Base-by-base conservation (phyloP, 2,113 vertebrate species). In the Isichthys henryi region DNA sequence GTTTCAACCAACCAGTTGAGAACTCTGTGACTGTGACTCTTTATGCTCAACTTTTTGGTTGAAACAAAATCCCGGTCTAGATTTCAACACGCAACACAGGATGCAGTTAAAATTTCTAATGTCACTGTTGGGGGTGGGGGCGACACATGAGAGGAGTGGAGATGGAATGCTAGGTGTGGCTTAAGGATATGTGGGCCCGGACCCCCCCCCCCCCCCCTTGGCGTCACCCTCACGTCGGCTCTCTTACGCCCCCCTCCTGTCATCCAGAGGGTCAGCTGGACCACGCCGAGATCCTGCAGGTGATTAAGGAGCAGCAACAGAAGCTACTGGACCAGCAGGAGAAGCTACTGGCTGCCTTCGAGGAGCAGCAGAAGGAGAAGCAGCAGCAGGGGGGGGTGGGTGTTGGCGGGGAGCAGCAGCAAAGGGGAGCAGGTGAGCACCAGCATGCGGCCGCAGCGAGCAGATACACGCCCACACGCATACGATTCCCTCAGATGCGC, bases 281-380 rank as follows among this genome's bases (percentile, higher is more conserved):
- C 93, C 98, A 99, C 0, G 97, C 96, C 0, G 50, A 98, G 89
- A 95, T 99, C 58, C 95, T 99, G 92, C 96, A 99, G 93, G 97
- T 99, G 90, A 98, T 99, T 92, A 96, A 98, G 86, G 97, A 98
- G 91, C 98, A 99, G 95, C 98, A 99, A 91, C 99, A 99, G 95
- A 97, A 98, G 87, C 95, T 99, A 3, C 95, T 99, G 3, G 98
- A 99, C 92, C 98, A 99, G 93, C 98, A 99, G 94, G 98, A 97
- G 74, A 99, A 98, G 90, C 95, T 99, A 9, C 93, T 99, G 86
- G 97, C 97, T 0, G 98, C 99, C 15, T 98, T 99, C 0, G 95
- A 99, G 88, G 98, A 99, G 91, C 98, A 99, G 91, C 98, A 99
- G 95, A 98, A 99, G 94, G 98, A 99, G 94, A 99, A 99, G 88